A percentile compares a stretch with the other conserved stretches of the same genome.
These are phyloP conservation scores for Saccostrea cuccullata DNA, from an alignment of 1,140 invertebrate genomes.

Conservation along the genomic window DNA sequence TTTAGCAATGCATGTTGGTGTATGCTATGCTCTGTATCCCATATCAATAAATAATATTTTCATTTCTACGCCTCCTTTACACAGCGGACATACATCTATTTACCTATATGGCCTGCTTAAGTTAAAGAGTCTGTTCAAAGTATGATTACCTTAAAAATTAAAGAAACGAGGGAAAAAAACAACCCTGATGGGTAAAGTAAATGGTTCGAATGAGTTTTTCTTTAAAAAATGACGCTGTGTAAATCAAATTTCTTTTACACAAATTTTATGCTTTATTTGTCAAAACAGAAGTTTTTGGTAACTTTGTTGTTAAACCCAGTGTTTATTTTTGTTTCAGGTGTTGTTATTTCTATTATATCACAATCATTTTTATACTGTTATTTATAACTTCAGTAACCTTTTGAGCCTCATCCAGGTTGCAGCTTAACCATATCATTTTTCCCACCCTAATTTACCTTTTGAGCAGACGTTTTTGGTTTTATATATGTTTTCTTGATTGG, in stretches of 20 bases:
- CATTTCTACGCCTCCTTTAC: not conserved
- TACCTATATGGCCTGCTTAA: too few relatives aligned
- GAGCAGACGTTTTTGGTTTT: not conserved
- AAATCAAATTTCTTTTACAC: too few relatives aligned
- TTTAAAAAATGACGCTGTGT: too few relatives aligned
- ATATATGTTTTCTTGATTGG: not conserved
- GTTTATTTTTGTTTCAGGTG: slow-evolving; percentile 23
- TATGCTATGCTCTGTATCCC: not conserved
- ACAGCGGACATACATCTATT: not conserved
- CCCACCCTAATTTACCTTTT: not conserved
- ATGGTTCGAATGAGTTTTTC: too few relatives aligned
- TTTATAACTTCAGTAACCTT: not conserved
- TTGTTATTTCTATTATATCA: not conserved
- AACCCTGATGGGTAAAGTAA: too few relatives aligned
- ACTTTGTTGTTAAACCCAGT: slow-evolving; percentile 23
- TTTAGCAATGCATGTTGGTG: slow-evolving; percentile 29
- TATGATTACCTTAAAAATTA: too few relatives aligned
- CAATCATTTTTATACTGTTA: not conserved
- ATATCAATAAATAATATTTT: not conserved
- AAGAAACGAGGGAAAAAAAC: too few relatives aligned
- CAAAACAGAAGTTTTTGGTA: not conserved
- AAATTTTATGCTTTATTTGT: too few relatives aligned
- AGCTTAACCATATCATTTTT: not conserved
- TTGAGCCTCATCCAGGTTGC: not conserved
- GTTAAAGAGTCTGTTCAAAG: too few relatives aligned